Conservation (phyloP, 2,113 vertebrate species). For the Corythaeola cristata region DNA sequence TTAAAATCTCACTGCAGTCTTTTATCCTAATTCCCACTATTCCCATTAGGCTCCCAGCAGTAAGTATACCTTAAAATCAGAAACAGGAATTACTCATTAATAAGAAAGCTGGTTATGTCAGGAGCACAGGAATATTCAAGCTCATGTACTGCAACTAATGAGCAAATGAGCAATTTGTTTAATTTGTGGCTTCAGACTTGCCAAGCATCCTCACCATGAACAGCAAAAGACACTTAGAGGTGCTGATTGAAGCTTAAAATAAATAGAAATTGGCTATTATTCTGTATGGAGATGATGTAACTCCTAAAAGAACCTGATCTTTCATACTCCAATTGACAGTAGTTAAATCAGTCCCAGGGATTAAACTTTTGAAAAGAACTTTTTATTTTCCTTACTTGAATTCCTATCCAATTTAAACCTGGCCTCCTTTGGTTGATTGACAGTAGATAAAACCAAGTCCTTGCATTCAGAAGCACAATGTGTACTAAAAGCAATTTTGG, state of each 20-base stretch:
- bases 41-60: not conserved
- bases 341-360: not conserved
- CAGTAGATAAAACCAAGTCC: not conserved
- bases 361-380: not conserved
- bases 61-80: constrained; percentile 8
- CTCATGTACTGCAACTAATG: not conserved
- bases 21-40: not conserved
- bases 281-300: not conserved
- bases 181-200: not conserved
- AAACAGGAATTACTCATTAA: constrained; percentile 16
- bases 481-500: not conserved
- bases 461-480: not conserved
- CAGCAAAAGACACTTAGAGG: not conserved
- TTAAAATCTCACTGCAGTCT: not conserved
- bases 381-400: not conserved
- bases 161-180: not conserved
- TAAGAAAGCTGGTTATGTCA: not conserved
- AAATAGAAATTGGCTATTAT: not conserved
- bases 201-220: not conserved
- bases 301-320: not conserved
- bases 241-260: not conserved
- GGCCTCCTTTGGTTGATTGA: not conserved
- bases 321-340: not conserved
- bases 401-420: not conserved
- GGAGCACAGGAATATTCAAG: not conserved